Conservation (phyloP, 2,888 invertebrate species). For the Dusona sp. region DNA sequence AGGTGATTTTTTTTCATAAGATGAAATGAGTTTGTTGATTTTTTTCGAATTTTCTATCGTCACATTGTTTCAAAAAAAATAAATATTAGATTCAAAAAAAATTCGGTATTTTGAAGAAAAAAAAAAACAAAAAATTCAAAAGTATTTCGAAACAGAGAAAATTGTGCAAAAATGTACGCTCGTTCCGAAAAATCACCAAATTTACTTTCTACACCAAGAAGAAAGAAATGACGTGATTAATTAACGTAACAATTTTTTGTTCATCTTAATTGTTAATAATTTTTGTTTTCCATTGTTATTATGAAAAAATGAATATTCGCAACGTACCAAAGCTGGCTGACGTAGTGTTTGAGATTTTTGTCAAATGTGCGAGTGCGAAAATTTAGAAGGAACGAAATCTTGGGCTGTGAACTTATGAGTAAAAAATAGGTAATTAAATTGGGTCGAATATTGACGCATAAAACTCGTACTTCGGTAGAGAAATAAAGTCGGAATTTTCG, state of each 20-base stretch:
- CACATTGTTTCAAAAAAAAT: too few relatives aligned
- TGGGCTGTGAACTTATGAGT: neutral
- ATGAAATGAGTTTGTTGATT: neutral
- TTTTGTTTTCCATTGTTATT: neutral
- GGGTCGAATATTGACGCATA: neutral
- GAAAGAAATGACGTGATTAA: neutral
- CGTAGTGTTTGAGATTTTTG: neutral
- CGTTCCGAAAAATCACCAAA: neutral
- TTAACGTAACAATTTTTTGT: neutral
- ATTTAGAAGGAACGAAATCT: neutral
- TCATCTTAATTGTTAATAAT: neutral
- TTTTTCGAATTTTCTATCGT: neutral
- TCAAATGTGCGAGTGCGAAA: conserved; percentile 1
- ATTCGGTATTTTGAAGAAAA: neutral
- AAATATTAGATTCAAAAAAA: too few relatives aligned
- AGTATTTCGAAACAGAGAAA: neutral
- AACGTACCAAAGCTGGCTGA: neutral
- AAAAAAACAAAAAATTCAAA: neutral
- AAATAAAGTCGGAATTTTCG: neutral
- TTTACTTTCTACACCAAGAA: neutral
- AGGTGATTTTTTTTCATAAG: neutral
- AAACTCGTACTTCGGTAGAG: neutral
- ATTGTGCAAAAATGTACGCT: neutral
- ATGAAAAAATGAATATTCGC: neutral
- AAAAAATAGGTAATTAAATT: neutral